Evolutionary conservation across 2,797 vertebrate genomes (phyloP), one percentile per base, ranked within the genome.

Genomic region (Anguilla pacifica): DNA sequence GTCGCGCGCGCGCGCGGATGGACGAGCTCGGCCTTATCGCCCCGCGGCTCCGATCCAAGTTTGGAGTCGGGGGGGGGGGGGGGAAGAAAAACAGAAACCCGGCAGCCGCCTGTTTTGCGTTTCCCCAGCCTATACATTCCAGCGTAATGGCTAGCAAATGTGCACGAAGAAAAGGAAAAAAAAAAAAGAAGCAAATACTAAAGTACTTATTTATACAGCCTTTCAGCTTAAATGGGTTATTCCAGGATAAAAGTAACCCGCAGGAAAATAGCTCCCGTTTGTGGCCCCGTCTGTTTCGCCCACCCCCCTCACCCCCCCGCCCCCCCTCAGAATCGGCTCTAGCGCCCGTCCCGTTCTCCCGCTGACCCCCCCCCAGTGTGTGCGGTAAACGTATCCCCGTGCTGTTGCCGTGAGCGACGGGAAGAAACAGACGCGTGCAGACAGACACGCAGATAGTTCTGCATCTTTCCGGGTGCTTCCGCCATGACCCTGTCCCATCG

Each of bases 101-200:
- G 87, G 81, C 82, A 90, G 51, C 83, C 64, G 84, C 51, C 15
- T 39, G 83, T 31, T 87, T 64, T 79, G 43, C 74, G 72, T 79
- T 35, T 79, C 1, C 61, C 81, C 43, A 89, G 89, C 55, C 70
- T 57, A 51, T 81, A 74, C 89, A 91, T 91, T 90, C 89, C 90
- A 88, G 53, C 31, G 31, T 92, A 92, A 93, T 88, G 61, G 89
- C 90, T 92, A 89, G 82, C 91, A 91, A 91, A 93, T 92, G 91
- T 91, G 84, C 87, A 59, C 79, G 11, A 74, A 2, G 15, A 6
- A 57, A 57, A 57, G 15, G n/a, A 31, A 31, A 70, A 74, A 79
- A 39, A 3, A 77, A 31, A 13, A 46, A 22, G 83, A 86, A 28
- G 57, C 88, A 89, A 90, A 90, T 88, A 82, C 53, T 87, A 72